These are phyloP conservation scores for Acromyrmex charruanus DNA, from an alignment of 1,140 invertebrate genomes.

Conservation along the genomic window DNA sequence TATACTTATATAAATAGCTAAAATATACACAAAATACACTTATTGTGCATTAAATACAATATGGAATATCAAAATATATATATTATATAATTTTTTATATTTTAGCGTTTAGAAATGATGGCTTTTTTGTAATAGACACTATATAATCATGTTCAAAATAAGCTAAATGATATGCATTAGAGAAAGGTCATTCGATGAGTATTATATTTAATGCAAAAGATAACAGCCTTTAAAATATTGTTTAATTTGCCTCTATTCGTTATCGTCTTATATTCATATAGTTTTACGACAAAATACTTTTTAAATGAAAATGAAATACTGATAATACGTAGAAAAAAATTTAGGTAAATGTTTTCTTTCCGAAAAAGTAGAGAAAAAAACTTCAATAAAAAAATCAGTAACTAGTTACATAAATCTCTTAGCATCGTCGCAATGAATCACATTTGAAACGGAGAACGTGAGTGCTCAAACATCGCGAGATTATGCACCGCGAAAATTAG, in stretches of 20 bases:
- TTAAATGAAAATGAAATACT: neutral
- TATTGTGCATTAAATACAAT: neutral
- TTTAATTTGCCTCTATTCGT: neutral
- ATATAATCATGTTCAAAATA: neutral
- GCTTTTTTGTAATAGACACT: neutral
- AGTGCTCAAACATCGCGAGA: neutral
- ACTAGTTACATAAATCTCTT: neutral
- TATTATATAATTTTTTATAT: too few species aligned
- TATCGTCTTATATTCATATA: neutral
- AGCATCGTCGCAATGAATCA: neutral
- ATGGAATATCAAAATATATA: neutral
- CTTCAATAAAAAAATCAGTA: neutral
- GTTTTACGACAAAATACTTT: neutral
- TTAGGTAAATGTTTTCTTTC: neutral
- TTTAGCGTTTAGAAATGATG: too few species aligned
- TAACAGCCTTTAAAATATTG: neutral
- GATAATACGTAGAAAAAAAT: neutral
- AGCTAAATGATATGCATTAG: neutral
- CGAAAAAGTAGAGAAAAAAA: neutral
- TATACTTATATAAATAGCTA: neutral
- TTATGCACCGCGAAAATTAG: neutral
- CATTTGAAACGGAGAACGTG: constrained; percentile 8
- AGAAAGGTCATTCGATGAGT: neutral
- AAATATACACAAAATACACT: neutral
- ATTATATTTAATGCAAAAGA: neutral